These are phyloP conservation scores for Folsomia manolachei DNA, from an alignment of 2,888 invertebrate genomes.

Conservation along the genomic window DNA sequence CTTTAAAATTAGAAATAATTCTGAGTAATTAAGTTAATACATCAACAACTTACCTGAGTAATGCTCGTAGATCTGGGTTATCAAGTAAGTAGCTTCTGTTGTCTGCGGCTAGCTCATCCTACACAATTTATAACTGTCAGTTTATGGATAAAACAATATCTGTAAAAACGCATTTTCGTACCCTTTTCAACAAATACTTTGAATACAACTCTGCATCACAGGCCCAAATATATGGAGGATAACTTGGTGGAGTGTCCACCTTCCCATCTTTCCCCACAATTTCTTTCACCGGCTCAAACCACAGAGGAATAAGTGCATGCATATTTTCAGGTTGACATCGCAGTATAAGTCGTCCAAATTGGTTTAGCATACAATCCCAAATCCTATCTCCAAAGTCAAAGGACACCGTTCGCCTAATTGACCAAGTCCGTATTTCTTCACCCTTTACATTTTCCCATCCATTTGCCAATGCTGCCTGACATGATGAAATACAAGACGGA, in stretches of 20 bases:
- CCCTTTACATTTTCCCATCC: constrained; percentile 45
- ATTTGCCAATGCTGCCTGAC: constrained; percentile 37
- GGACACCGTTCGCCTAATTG: constrained; percentile 39
- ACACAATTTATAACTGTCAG: too few species aligned
- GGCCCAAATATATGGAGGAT: constrained; percentile 41
- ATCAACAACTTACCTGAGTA: too few species aligned
- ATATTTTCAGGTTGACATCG: constrained; percentile 45
- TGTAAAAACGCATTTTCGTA: background rate
- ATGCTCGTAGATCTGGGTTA: constrained; percentile 42
- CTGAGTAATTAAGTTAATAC: too few species aligned
- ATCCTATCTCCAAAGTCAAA: constrained; percentile 30
- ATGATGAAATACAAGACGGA: constrained; percentile 4
- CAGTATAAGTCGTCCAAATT: constrained; percentile 39
- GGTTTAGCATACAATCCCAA: constrained; percentile 46
- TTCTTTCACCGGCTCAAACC: constrained; percentile 42
- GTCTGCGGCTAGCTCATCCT: constrained; percentile 35
- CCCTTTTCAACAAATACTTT: constrained; percentile 33
- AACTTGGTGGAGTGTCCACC: constrained; percentile 19
- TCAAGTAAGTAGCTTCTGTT: constrained; percentile 41
- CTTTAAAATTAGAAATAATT: too few species aligned
- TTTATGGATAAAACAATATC: too few species aligned
- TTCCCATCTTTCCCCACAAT: constrained; percentile 37
- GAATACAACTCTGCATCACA: constrained; percentile 48
- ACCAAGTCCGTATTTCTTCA: constrained; percentile 40
- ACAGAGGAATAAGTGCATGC: constrained; percentile 46